These are phyloP conservation scores for Oithona nana DNA, from an alignment of 2,888 invertebrate species.

Conservation along the genomic window DNA sequence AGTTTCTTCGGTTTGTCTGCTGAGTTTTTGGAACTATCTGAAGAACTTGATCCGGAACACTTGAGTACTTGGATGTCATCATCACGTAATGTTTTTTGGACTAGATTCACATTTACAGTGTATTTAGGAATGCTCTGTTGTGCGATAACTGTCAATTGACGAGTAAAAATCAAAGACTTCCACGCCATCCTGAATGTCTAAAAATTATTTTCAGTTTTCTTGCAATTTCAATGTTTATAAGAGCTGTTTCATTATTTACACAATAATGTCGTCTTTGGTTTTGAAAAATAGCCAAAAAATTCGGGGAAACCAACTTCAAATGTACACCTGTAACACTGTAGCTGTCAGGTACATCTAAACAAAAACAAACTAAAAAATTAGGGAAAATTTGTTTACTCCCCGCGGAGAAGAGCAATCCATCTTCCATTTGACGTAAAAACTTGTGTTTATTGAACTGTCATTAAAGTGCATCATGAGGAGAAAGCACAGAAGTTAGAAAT, in stretches of 20 bases:
- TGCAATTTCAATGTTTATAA: too few species aligned
- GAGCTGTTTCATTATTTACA: background rate
- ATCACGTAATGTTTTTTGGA: too few species aligned
- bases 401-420: background rate
- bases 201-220: too few species aligned
- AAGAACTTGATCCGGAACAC: too few species aligned
- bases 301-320: background rate
- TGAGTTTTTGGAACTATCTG: too few species aligned
- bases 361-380: background rate
- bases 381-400: background rate
- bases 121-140: too few species aligned
- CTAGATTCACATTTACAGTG: too few species aligned
- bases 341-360: background rate
- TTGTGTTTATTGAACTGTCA: background rate
- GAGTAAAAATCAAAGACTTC: too few species aligned
- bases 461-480: too few species aligned
- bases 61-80: background rate
- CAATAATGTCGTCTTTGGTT: background rate
- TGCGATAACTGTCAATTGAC: too few species aligned
- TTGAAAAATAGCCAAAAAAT: background rate
- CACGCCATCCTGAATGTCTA: too few species aligned
- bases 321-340: background rate
- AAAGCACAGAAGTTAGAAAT: background rate
- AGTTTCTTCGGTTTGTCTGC: too few species aligned
- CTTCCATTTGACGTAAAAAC: background rate